Percentiles rank a stretch among this genome's conserved stretches.
These are phyloP conservation scores for Cranoglanis bouderius DNA, from an alignment of 2,113 vertebrate species.

Conservation along the genomic window DNA sequence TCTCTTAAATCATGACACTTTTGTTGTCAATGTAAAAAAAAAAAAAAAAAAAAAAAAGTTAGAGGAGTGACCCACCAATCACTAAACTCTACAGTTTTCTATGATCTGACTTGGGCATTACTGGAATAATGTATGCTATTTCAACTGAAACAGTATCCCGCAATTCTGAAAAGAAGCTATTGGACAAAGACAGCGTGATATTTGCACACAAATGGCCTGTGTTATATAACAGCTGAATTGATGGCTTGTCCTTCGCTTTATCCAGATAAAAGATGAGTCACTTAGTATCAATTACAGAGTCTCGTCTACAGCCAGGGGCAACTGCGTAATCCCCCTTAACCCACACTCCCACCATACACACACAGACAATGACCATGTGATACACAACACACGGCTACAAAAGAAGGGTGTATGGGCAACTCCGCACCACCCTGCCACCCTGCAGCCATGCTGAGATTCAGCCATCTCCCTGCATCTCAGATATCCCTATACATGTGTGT, in stretches of 20 bases:
- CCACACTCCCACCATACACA: conserved; percentile 70
- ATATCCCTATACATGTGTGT: conserved; percentile 68
- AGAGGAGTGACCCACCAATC: background rate
- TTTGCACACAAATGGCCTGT: conserved; percentile 54
- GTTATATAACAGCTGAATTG: conserved; percentile 51
- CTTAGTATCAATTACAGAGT: conserved; percentile 69
- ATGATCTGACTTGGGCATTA: conserved; percentile 5
- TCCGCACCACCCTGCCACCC: conserved; percentile 49
- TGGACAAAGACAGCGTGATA: conserved; percentile 45
- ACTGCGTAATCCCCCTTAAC: conserved; percentile 67
- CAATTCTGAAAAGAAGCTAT: conserved; percentile 11
- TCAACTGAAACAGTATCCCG: conserved; percentile 24
- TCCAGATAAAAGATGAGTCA: conserved; percentile 63
- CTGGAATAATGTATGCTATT: conserved; percentile 22
- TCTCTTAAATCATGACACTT: background rate
- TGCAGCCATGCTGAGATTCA: conserved; percentile 49
- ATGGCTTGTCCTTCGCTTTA: conserved; percentile 53
- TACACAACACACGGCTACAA: conserved; percentile 65
- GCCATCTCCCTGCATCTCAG: conserved; percentile 66
- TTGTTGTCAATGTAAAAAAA: background rate
- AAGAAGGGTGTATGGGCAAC: conserved; percentile 29
- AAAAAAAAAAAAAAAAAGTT: background rate
- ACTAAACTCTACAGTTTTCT: background rate
- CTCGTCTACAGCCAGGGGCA: conserved; percentile 61
- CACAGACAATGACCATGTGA: conserved; percentile 64